Conservation (phyloP, 2,888 invertebrate species). For the Hypena proboscidalis region DNA sequence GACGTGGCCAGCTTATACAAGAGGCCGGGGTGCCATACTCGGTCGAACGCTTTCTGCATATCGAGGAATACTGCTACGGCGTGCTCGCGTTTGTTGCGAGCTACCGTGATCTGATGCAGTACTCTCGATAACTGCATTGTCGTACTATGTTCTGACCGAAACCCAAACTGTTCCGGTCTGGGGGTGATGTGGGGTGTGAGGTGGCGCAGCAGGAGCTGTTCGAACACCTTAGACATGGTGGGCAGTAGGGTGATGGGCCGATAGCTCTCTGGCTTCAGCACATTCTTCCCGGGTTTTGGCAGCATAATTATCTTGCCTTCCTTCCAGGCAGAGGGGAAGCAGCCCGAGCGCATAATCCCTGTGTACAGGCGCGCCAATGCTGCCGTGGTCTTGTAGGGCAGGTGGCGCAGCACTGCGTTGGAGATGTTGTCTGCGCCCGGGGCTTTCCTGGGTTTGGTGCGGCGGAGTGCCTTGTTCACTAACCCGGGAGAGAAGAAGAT, state of each 20-base stretch:
- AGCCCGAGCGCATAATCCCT: too few relatives aligned
- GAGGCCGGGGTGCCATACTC: conserved; percentile 47
- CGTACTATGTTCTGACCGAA: too few relatives aligned
- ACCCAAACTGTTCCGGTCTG: too few relatives aligned
- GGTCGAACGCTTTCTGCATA: conserved; percentile 46
- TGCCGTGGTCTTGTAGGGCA: background rate
- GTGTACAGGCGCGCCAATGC: background rate
- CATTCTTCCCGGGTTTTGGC: too few relatives aligned
- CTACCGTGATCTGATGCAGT: too few relatives aligned
- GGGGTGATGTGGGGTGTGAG: conserved; percentile 4
- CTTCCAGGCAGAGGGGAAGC: conserved; percentile 27
- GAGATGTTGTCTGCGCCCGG: background rate
- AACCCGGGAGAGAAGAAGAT: background rate
- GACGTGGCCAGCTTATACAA: conserved; percentile 30
- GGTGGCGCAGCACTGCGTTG: too few relatives aligned
- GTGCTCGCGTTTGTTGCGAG: too few relatives aligned
- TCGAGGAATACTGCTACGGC: too few relatives aligned
- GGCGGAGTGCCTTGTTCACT: background rate
- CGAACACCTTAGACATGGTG: conserved; percentile 31
- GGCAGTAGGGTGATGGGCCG: conserved; percentile 30
- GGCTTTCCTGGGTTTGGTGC: background rate
- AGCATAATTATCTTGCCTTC: conserved; percentile 19
- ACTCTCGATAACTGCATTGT: too few relatives aligned
- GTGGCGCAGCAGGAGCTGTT: conserved; percentile 18
- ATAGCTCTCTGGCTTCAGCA: conserved; percentile 23